A percentile compares a stretch with the other conserved stretches of the same genome.
Evolutionary conservation across 2,797 vertebrate species (phyloP).

Genomic region (Megalops cyprinoides): DNA sequence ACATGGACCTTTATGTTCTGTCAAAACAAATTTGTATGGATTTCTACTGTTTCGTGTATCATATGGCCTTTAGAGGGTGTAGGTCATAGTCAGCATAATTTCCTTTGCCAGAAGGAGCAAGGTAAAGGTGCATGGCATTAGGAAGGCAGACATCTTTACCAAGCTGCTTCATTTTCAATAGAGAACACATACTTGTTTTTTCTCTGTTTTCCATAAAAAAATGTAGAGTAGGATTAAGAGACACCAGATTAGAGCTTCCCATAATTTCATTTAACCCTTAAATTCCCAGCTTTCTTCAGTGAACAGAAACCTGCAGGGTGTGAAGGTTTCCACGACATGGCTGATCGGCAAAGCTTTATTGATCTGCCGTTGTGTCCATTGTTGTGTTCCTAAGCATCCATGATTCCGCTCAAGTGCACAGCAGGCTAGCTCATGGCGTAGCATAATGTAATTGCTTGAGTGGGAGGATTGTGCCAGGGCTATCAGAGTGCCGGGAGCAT

Average conservation of each 20-base stretch:
- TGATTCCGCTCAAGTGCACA: not conserved
- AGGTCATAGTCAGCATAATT: constrained; percentile 54
- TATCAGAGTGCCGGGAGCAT: not conserved
- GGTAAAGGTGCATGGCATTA: not conserved
- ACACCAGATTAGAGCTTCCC: constrained; percentile 34
- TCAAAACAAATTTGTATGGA: not conserved
- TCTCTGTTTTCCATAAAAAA: constrained; percentile 32
- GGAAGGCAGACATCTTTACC: not conserved
- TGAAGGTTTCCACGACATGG: constrained; percentile 4
- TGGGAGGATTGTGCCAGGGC: constrained; percentile 14
- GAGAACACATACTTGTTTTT: constrained; percentile 28
- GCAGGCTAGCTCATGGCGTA: not conserved
- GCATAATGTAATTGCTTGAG: constrained; percentile 29
- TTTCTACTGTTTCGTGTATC: not conserved
- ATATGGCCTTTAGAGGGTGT: not conserved
- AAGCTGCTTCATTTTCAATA: constrained; percentile 7
- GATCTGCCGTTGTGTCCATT: not conserved
- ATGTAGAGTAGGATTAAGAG: constrained; percentile 39
- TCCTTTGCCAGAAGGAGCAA: constrained; percentile 32
- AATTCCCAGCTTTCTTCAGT: not conserved
- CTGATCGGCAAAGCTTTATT: not conserved
- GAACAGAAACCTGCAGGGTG: not conserved
- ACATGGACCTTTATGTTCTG: not conserved
- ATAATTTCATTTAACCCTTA: not conserved
- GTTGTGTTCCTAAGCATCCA: not conserved